Percentiles rank a stretch among this genome's conserved stretches.
Evolutionary conservation across 1,140 invertebrate genomes (phyloP).

Genomic region (Plutomurus gul): DNA sequence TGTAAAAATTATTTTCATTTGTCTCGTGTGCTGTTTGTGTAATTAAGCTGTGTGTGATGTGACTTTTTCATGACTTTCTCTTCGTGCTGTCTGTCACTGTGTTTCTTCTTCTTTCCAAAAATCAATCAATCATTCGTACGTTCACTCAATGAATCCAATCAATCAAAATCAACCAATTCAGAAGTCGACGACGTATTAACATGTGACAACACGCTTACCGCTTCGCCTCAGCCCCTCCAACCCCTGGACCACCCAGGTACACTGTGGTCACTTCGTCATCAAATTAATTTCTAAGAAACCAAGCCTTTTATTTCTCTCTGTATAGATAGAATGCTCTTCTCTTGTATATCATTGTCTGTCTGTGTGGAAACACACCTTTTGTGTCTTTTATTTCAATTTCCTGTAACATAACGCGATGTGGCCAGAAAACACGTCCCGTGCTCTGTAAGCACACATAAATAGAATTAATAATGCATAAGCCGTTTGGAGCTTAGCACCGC

Average conservation of each 20-base stretch:
- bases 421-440: too few relatives aligned
- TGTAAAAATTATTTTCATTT: conserved; percentile 31
- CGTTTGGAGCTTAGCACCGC: too few relatives aligned
- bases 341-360: too few relatives aligned
- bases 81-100: conserved; percentile 23
- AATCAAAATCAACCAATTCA: conserved; percentile 34
- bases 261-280: conserved; percentile 38
- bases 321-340: background rate
- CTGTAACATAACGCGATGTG: too few relatives aligned
- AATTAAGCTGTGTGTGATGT: background rate
- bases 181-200: conserved; percentile 52
- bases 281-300: conserved; percentile 6
- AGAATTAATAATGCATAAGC: too few relatives aligned
- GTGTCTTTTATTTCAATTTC: too few relatives aligned
- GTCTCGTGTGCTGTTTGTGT: conserved; percentile 27
- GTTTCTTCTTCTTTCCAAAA: conserved; percentile 3
- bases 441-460: too few relatives aligned
- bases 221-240: conserved; percentile 52
- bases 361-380: too few relatives aligned
- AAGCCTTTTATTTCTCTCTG: too few relatives aligned
- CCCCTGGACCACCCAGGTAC: conserved; percentile 53
- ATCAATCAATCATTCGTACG: background rate
- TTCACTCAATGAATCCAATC: too few relatives aligned
- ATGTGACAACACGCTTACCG: conserved; percentile 55
- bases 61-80: conserved; percentile 11